Percentiles rank a stretch among this genome's conserved stretches.
These are phyloP conservation scores for Sciurus vulgaris DNA, from an alignment of 2,797 vertebrate species.

Conservation along the genomic window DNA sequence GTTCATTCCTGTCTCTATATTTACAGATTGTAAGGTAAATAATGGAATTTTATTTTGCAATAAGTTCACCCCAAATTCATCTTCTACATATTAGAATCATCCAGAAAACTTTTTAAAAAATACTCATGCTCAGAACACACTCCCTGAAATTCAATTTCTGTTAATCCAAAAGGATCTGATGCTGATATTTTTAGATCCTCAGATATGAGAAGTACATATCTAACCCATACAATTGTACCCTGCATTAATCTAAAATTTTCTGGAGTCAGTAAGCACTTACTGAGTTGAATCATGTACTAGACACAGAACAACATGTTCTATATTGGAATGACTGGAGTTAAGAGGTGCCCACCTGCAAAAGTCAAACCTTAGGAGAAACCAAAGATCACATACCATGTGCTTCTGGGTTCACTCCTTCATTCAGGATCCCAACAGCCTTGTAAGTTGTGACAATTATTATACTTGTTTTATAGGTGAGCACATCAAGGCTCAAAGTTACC, in stretches of 20 bases:
- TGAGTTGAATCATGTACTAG: not conserved
- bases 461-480: not conserved
- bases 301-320: not conserved
- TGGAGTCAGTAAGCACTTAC: not conserved
- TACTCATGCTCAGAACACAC: not conserved
- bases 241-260: not conserved
- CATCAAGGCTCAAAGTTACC: not conserved
- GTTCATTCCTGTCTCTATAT: not conserved
- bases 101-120: not conserved
- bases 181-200: not conserved
- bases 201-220: not conserved
- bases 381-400: not conserved
- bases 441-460: not conserved
- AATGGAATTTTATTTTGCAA: not conserved
- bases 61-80: conserved; percentile 1
- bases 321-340: not conserved
- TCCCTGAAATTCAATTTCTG: not conserved
- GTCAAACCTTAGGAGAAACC: not conserved
- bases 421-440: not conserved
- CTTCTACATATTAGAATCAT: conserved; percentile 10
- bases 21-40: not conserved
- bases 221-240: not conserved
- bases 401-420: not conserved
- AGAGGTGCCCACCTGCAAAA: not conserved
- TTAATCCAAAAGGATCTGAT: not conserved